phyloP scores from a whole-genome alignment of 2,113 vertebrate genomes.

The Psephotus haematonotus region DNA sequence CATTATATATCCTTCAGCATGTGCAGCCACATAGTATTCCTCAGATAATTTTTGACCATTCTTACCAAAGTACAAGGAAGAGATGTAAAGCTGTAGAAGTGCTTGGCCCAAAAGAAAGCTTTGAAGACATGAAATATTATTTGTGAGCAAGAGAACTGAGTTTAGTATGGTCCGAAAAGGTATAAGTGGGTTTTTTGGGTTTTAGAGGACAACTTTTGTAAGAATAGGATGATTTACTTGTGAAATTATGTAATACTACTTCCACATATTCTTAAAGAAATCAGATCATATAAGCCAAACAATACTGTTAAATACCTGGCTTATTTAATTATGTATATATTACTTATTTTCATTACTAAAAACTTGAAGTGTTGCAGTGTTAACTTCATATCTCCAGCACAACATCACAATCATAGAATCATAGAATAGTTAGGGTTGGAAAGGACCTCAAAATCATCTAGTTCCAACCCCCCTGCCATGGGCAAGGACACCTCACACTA shows the following conservation, averaged over 20 bases:
- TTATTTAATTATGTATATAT: background rate
- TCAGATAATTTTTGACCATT: background rate
- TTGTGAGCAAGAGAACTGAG: background rate
- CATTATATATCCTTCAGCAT: background rate
- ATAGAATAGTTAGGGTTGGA: no score
- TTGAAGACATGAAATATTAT: background rate
- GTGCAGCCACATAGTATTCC: background rate
- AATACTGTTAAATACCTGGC: background rate
- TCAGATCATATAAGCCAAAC: background rate
- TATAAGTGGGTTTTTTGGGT: rapidly evolving
- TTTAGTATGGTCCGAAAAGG: background rate
- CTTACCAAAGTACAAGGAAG: background rate
- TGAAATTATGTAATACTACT: background rate
- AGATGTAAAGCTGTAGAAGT: background rate
- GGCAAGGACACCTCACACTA: no score
- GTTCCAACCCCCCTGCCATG: no score
- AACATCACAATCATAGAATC: background rate
- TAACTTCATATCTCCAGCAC: background rate
- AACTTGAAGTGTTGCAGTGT: background rate
- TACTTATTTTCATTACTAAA: background rate
- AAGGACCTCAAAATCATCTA: no score
- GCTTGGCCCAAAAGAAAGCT: background rate
- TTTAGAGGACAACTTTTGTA: background rate
- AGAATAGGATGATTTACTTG: background rate
- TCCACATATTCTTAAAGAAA: background rate